phyloP scores from a whole-genome alignment of 2,888 invertebrate genomes.

The Apotomis betuletana region DNA sequence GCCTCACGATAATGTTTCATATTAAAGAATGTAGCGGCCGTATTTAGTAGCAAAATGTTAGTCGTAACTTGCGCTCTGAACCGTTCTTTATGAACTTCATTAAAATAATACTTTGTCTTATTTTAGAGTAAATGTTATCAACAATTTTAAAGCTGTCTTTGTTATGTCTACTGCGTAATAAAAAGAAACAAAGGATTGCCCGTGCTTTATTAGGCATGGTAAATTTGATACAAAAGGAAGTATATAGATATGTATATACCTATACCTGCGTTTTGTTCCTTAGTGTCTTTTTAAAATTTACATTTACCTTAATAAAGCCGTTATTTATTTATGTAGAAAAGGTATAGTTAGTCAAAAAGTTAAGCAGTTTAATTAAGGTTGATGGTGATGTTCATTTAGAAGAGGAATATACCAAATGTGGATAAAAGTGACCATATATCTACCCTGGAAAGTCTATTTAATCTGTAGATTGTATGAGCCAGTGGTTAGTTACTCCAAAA shows the following conservation, averaged over 20 bases:
- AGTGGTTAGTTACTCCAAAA: too few species aligned
- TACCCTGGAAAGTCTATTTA: background rate
- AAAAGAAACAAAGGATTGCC: constrained; percentile 26
- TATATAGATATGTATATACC: background rate
- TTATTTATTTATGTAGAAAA: too few species aligned
- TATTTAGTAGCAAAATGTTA: constrained; percentile 30
- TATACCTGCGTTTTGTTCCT: constrained; percentile 7
- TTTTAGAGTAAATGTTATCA: constrained; percentile 29
- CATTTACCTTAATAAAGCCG: background rate
- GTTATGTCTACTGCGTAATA: constrained; percentile 20
- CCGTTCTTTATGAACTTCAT: constrained; percentile 35
- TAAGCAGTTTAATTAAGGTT: too few species aligned
- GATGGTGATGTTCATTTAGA: background rate
- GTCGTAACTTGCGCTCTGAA: constrained; percentile 25
- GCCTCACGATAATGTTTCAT: constrained; percentile 62
- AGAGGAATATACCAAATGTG: too few species aligned
- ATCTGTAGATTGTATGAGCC: background rate
- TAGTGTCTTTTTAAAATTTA: background rate
- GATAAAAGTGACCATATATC: too few species aligned
- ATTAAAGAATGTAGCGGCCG: constrained; percentile 44
- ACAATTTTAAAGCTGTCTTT: constrained; percentile 28
- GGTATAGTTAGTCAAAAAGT: too few species aligned
- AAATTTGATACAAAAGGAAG: constrained; percentile 14
- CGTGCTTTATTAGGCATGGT: constrained; percentile 20
- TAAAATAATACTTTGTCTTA: constrained; percentile 23